These are phyloP conservation scores for Mesorhabditis sp. DNA, from an alignment of 2,888 invertebrate species.

Conservation along the genomic window DNA sequence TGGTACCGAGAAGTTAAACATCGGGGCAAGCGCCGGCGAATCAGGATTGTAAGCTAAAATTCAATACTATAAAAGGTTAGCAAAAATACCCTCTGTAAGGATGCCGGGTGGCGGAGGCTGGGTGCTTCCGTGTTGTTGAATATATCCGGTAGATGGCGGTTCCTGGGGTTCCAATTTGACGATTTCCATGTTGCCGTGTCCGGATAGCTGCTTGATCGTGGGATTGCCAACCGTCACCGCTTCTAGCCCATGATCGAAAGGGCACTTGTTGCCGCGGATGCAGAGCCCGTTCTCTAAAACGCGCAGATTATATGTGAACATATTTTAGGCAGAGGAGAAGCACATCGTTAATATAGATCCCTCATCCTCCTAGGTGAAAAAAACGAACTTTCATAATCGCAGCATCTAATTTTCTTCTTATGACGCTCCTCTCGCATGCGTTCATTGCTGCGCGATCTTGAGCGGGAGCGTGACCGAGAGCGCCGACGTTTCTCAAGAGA, in stretches of 20 bases:
- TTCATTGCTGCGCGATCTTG: conserved; percentile 14
- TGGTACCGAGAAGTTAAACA: conserved; percentile 40
- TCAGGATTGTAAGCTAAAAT: conserved; percentile 12
- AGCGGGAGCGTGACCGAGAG: not conserved
- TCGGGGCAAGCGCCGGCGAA: conserved; percentile 24
- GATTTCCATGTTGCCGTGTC: not conserved
- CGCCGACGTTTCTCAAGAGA: no score
- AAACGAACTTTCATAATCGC: conserved; percentile 78
- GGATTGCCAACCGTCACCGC: conserved; percentile 75
- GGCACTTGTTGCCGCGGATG: conserved; percentile 91
- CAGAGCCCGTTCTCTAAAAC: conserved; percentile 83
- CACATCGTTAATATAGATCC: no score
- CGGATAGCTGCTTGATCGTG: no score
- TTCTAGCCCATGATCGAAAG: conserved; percentile 92
- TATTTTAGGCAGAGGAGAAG: no score
- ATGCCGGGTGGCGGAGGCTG: conserved; percentile 36
- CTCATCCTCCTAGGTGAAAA: no score
- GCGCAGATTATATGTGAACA: not conserved
- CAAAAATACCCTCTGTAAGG: not conserved
- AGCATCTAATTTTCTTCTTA: conserved; percentile 65
- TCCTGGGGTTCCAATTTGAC: not conserved
- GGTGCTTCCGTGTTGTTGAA: conserved; percentile 17
- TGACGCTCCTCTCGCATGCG: conserved; percentile 23
- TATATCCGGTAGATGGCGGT: conserved; percentile 31
- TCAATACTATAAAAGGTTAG: no score